These are phyloP conservation scores for Microcebus lehilahytsara DNA, from an alignment of 2,113 vertebrate genomes.

Conservation along the genomic window DNA sequence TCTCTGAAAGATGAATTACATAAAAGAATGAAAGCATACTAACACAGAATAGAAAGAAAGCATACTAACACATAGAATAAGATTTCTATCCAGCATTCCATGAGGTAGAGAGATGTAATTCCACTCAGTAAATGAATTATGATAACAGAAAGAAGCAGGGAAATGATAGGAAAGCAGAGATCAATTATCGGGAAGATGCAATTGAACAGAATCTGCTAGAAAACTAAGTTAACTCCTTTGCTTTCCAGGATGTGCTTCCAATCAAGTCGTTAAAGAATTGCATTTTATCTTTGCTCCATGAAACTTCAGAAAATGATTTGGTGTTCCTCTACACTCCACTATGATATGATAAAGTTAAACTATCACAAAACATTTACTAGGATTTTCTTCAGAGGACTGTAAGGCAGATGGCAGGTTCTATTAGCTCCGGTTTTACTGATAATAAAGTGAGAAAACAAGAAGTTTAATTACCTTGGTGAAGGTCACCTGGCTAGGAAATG, in stretches of 20 bases:
- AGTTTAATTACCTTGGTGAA: background rate
- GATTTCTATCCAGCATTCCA: slow-evolving; percentile 40
- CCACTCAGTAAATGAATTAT: background rate
- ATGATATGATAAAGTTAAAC: slow-evolving; percentile 31
- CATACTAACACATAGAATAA: slow-evolving; percentile 6
- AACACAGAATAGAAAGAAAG: slow-evolving; percentile 6
- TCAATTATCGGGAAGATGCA: slow-evolving; percentile 7
- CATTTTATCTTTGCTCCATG: background rate
- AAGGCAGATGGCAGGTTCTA: background rate
- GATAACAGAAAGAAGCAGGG: background rate
- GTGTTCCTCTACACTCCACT: background rate
- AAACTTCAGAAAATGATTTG: background rate
- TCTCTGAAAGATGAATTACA: slow-evolving; percentile 58
- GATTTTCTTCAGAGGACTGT: background rate
- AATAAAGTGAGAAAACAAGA: background rate
- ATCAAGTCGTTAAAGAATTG: background rate
- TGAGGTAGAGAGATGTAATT: slow-evolving; percentile 8
- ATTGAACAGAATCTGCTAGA: slow-evolving; percentile 33
- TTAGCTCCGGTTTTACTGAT: background rate
- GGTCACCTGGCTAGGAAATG: background rate
- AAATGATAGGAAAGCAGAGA: slow-evolving; percentile 26
- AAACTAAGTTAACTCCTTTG: slow-evolving; percentile 6
- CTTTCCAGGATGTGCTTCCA: background rate
- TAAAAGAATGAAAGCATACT: slow-evolving; percentile 19
- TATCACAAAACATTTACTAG: background rate